Percentiles rank a stretch among this genome's conserved stretches.
Conservation (phyloP, 2,888 invertebrate genomes). For the Tetramorium bicarinatum region DNA sequence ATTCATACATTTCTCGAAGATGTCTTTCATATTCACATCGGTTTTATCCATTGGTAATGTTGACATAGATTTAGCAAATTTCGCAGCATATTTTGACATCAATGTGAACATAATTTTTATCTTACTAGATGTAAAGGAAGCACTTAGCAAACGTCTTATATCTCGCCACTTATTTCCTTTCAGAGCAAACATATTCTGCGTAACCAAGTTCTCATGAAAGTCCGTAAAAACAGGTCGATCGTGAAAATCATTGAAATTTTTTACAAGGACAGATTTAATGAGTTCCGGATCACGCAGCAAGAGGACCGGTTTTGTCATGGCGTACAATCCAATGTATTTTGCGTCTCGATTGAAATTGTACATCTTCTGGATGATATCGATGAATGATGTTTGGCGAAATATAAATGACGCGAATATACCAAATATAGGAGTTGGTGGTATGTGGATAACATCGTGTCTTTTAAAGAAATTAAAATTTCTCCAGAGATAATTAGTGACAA, state of each 20-base stretch:
- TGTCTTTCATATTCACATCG: constrained; percentile 76
- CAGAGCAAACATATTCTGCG: constrained; percentile 65
- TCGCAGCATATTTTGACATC: constrained; percentile 81
- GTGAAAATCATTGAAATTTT: constrained; percentile 69
- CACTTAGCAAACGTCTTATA: constrained; percentile 87
- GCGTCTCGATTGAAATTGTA: constrained; percentile 65
- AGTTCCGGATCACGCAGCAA: constrained; percentile 74
- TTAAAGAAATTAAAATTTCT: constrained; percentile 43
- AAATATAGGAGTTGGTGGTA: constrained; percentile 57
- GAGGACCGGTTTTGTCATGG: constrained; percentile 63
- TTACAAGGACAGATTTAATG: constrained; percentile 68
- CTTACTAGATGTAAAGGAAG: constrained; percentile 88
- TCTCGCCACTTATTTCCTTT: constrained; percentile 87
- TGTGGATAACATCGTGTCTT: constrained; percentile 44
- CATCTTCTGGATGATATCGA: constrained; percentile 17
- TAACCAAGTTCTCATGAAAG: constrained; percentile 63
- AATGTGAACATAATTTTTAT: constrained; percentile 87
- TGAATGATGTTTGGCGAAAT: constrained; percentile 51
- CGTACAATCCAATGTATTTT: constrained; percentile 73
- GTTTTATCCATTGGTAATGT: constrained; percentile 7
- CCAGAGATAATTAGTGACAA: constrained; percentile 24
- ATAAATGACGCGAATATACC: constrained; percentile 62
- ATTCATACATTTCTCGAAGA: constrained; percentile 69
- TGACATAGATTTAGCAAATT: constrained; percentile 71
- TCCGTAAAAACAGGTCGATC: constrained; percentile 22